Evolutionary conservation across 2,888 invertebrate genomes (phyloP), one percentile per base, ranked within the genome.

Genomic region (Urechis unicinctus): DNA sequence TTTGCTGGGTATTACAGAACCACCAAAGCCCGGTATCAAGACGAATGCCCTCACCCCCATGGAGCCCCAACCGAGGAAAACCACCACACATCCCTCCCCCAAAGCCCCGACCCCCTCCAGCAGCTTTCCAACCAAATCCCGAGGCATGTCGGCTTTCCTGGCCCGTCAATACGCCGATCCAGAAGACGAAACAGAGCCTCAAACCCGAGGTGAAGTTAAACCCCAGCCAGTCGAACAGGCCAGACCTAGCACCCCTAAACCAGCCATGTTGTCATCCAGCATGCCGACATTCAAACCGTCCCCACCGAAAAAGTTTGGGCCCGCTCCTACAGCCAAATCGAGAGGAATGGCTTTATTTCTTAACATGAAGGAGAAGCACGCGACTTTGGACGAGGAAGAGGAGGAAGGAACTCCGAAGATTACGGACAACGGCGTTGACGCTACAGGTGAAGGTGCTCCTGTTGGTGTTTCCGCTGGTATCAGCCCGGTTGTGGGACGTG

Each of bases 261-360:
- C 36, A 13, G 36, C 9, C 9, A 36, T 9, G 36, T 13, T 13
- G 17, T 17, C 36, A 13, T 36, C 17, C 36, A 36, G 36, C 17
- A 13, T 36, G 17, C 9, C 36, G 9, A 36, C 9, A n/a, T n/a
- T n/a, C 36, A 9, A 17, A 9, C 36, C 36, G 17, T 9, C 36
- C 36, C 9, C 9, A 13, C 36, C 36, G 36, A 9, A 17, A 9
- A 36, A 36, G 36, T 36, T 36, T 36, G 36, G 36, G 17, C 36
- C 36, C 36, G 36, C 36, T 36, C 42, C 54, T 5, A 13, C 49
- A 25, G 28, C 25, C 17, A 49, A 54, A 24, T 54, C 54, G 13
- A 54, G 49, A 30, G 54, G 54, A n/a, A 41, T 54, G 24, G 36
- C 48, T 24, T 49, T 54, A 49, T 54, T 54, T 28, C 54, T 54